phyloP scores from a whole-genome alignment of 2,113 vertebrate genomes.

The Physeter macrocephalus region DNA sequence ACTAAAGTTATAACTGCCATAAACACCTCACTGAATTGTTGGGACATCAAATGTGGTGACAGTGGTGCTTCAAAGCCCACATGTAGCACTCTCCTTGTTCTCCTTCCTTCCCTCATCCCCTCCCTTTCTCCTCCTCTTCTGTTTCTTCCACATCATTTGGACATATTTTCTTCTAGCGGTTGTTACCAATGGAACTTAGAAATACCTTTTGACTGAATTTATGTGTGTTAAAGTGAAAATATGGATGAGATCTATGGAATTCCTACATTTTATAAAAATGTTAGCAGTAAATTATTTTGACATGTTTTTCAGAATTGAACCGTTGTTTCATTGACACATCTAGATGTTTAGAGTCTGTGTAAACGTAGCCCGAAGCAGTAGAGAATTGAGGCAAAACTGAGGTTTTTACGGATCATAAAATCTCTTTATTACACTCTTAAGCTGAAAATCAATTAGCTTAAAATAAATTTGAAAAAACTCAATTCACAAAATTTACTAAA shows the following conservation, averaged over 20 bases:
- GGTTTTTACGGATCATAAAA: background rate
- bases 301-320: background rate
- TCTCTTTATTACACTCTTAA: background rate
- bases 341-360: background rate
- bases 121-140: background rate
- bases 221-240: background rate
- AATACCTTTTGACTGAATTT: background rate
- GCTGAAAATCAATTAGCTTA: background rate
- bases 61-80: background rate
- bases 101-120: fast-evolving
- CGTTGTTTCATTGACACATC: background rate
- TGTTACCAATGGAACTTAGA: background rate
- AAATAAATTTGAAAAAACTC: background rate
- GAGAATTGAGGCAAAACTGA: background rate
- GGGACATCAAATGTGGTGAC: background rate
- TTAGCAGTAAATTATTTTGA: background rate
- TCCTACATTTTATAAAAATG: background rate
- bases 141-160: background rate
- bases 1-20: background rate
- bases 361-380: background rate
- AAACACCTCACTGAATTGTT: background rate
- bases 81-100: background rate
- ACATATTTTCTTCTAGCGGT: background rate
- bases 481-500: background rate
- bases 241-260: background rate